Conservation (phyloP, 2,888 invertebrate species). For the Drosophila anomelani region DNA sequence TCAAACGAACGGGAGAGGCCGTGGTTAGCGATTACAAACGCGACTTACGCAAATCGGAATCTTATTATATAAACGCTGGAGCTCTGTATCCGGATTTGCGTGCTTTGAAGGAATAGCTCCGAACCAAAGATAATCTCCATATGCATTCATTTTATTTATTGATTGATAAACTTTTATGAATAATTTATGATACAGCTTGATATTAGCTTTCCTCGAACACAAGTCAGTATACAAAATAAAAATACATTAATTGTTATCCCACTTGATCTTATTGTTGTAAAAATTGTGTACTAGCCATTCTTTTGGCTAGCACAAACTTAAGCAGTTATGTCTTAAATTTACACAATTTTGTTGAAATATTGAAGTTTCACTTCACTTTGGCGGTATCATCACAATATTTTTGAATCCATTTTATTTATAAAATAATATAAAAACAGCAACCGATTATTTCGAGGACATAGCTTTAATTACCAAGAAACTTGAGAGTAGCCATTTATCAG, state of each 20-base stretch:
- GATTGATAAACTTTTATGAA: slow-evolving; percentile 17
- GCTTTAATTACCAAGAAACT: too few relatives aligned
- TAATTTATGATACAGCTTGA: slow-evolving; percentile 10
- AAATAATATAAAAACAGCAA: too few relatives aligned
- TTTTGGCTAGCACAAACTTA: too few relatives aligned
- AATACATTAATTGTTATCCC: background rate
- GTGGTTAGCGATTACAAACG: slow-evolving; percentile 84
- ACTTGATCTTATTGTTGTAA: background rate
- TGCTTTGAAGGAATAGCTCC: slow-evolving; percentile 62
- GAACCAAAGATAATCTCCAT: slow-evolving; percentile 10
- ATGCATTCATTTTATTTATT: slow-evolving; percentile 11
- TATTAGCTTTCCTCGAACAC: slow-evolving; percentile 3
- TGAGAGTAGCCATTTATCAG: too few relatives aligned
- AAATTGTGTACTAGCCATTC: too few relatives aligned
- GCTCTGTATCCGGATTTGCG: slow-evolving; percentile 82
- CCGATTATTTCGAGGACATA: too few relatives aligned
- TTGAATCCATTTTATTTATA: too few relatives aligned
- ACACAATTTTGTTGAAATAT: too few relatives aligned
- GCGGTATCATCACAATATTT: too few relatives aligned
- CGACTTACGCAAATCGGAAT: slow-evolving; percentile 66
- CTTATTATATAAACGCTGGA: slow-evolving; percentile 80
- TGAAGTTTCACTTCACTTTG: too few relatives aligned
- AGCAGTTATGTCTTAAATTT: too few relatives aligned
- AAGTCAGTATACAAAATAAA: slow-evolving; percentile 13
- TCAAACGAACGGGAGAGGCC: slow-evolving; percentile 87